phyloP scores from a whole-genome alignment of 2,113 vertebrate genomes.

The Turdus rufiventris region DNA sequence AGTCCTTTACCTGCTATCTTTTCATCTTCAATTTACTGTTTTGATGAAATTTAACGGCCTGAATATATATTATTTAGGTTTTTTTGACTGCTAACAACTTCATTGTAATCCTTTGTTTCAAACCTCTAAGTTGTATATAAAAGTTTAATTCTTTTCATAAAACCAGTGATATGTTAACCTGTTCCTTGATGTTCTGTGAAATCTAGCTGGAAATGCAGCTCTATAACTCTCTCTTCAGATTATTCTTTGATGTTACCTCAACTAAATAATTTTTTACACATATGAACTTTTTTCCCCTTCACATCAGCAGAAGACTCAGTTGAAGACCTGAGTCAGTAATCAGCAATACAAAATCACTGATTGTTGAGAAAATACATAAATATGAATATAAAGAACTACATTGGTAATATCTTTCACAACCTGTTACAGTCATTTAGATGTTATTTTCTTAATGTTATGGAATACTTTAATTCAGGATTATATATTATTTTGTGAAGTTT shows the following conservation, averaged over 20 bases:
- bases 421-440: not conserved
- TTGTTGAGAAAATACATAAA: not conserved
- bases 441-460: not conserved
- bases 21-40: not conserved
- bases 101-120: not conserved
- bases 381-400: not conserved
- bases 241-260: not conserved
- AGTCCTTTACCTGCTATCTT: not conserved
- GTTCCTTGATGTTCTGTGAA: not conserved
- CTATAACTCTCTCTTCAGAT: not conserved
- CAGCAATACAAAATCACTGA: not conserved
- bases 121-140: not conserved
- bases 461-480: not conserved
- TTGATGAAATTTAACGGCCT: not conserved
- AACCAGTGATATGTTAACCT: not conserved
- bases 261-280: not conserved
- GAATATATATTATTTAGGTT: not conserved
- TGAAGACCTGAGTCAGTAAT: not conserved
- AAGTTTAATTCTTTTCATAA: not conserved
- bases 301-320: not conserved
- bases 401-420: not conserved
- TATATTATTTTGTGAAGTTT: not conserved
- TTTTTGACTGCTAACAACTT: not conserved
- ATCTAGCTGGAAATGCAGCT: not conserved
- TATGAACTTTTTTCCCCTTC: not conserved